A percentile compares a stretch with the other conserved stretches of the same genome.
These are phyloP conservation scores for Merops nubicus DNA, from an alignment of 2,113 vertebrate species.

Conservation along the genomic window DNA sequence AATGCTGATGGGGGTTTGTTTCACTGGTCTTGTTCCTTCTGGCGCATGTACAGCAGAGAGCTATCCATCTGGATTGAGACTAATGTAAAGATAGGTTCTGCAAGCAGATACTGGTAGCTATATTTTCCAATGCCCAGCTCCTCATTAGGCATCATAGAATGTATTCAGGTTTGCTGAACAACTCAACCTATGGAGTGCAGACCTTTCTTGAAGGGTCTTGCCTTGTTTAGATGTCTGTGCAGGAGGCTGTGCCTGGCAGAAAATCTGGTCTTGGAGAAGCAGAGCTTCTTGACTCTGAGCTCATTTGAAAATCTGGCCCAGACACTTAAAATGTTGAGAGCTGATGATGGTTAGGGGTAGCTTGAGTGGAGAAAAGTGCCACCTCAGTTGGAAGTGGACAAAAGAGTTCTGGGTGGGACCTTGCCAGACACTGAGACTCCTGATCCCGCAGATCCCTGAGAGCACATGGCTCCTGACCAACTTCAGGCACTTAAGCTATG, in stretches of 20 bases:
- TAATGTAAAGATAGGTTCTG: not conserved
- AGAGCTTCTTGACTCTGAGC: not conserved
- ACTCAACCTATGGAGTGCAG: fast-evolving
- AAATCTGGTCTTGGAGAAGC: not conserved
- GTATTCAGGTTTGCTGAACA: not conserved
- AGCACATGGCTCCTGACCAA: not conserved
- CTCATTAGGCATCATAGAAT: not conserved
- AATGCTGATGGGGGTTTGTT: not conserved
- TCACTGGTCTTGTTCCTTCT: not conserved
- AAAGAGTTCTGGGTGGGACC: not conserved
- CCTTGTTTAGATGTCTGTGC: not conserved
- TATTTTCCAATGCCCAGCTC: not conserved
- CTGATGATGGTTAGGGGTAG: not conserved
- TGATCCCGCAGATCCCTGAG: not conserved
- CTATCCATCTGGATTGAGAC: not conserved
- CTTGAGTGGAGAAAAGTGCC: not conserved
- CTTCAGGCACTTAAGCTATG: not conserved
- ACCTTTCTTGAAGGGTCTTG: not conserved
- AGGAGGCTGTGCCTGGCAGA: not conserved
- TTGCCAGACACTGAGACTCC: not conserved
- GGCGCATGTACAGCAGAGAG: not conserved
- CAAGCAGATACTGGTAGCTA: not conserved
- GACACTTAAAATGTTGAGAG: not conserved
- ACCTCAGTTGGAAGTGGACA: not conserved
- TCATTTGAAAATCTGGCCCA: not conserved